Base-by-base conservation (phyloP, 2,888 invertebrate genomes). In the Galerucella pusilla region DNA sequence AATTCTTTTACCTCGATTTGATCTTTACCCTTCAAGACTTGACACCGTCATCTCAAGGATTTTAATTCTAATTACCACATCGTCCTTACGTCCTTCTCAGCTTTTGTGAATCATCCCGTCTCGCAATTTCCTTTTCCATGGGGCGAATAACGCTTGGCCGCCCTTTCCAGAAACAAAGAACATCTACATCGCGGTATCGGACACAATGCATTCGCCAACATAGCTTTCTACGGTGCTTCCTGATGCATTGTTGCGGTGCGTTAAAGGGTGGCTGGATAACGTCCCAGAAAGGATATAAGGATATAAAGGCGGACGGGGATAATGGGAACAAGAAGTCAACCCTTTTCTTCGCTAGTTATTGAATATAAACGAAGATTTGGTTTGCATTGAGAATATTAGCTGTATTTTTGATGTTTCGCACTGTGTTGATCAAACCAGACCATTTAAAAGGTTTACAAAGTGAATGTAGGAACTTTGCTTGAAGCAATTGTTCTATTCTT, bases 161-260 rank as follows among this genome's bases (percentile, higher is more conserved):
- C 69, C 61, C 54, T 45, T 61, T 59, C 49, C 69, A 68, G 54
- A 83, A 85, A 85, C 85, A 86, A 86, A 85, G 86, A 85, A 83
- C 84, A 80, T 81, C 80, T 80, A 80, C 80, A 81, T 57, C 76
- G 75, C 63, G 70, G 70, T 76, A 74, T 86, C 85, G 87, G 87
- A 87, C 87, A 87, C 87, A 87, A 87, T 87, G 87, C 87, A 86
- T 85, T 85, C 85, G 84, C 85, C 85, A 85, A 65, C 64, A 20
- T 65, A 84, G 85, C 86, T 65, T 65, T 68, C 68, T 20, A 57
- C 64, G 64, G 63, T 45, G 54, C 64, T 72, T 88, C 87, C 88
- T 87, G 87, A 82, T 86, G 87, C 87, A 87, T 87, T 88, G 87
- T 87, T 84, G 85, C 84, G 84, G 87, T 87, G 87, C 87, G 87